A percentile compares a stretch with the other conserved stretches of the same genome.
phyloP scores from a whole-genome alignment of 2,888 invertebrate genomes.

The Epistrophe grossulariae region DNA sequence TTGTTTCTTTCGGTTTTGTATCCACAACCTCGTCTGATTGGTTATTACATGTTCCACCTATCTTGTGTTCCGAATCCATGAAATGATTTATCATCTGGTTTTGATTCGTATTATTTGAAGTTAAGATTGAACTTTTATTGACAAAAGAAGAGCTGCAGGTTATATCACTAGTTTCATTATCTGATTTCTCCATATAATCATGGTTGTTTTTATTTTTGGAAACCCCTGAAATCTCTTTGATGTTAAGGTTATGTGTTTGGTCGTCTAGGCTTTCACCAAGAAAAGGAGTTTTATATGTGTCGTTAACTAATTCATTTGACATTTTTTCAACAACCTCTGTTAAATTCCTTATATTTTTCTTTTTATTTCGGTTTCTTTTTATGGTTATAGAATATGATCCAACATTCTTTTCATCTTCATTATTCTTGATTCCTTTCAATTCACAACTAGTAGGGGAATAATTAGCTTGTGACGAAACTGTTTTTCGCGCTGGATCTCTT shows the following conservation, averaged over 20 bases:
- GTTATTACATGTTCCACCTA: background rate
- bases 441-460: background rate
- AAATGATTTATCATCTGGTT: conserved; percentile 5
- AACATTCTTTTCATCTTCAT: background rate
- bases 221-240: background rate
- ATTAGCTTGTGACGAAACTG: background rate
- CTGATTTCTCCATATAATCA: background rate
- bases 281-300: background rate
- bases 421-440: background rate
- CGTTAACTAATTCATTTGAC: background rate
- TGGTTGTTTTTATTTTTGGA: background rate
- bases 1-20: background rate
- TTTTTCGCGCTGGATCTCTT: background rate
- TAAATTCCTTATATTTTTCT: background rate
- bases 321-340: background rate
- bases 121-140: background rate
- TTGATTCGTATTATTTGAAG: background rate
- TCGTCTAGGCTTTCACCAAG: too few relatives aligned
- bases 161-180: background rate
- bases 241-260: background rate
- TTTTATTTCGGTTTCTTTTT: conserved; percentile 4
- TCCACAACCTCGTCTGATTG: background rate
- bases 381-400: conserved; percentile 7
- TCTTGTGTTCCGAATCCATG: background rate
- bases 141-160: background rate